Evolutionary conservation across 1,140 invertebrate species (phyloP).

Genomic region (Heliconius hermathena): DNA sequence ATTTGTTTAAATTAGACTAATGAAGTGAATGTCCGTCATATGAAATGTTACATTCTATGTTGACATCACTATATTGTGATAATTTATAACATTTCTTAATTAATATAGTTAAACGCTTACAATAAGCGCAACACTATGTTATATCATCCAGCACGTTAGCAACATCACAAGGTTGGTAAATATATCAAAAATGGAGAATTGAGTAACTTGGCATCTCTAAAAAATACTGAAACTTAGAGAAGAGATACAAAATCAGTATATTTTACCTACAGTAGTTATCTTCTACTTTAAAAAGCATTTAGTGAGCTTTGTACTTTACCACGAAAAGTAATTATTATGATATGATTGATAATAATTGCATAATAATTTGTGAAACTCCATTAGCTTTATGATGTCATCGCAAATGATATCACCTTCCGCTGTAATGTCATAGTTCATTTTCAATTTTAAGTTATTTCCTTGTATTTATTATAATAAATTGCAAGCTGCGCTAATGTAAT

Average conservation of each 20-base stretch:
- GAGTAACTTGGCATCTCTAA: too few relatives aligned
- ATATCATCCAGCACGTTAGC: too few relatives aligned
- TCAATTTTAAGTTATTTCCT: not conserved
- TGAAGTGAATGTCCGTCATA: not conserved
- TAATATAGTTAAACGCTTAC: too few relatives aligned
- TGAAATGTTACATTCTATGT: not conserved
- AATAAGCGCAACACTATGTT: too few relatives aligned
- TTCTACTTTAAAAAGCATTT: not conserved
- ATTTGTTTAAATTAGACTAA: not conserved
- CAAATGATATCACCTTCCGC: not conserved
- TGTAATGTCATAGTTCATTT: conserved; percentile 11
- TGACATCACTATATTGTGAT: too few relatives aligned
- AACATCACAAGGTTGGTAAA: too few relatives aligned
- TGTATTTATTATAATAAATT: not conserved
- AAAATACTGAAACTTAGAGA: too few relatives aligned
- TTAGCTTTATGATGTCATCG: conserved; percentile 1
- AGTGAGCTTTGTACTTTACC: not conserved
- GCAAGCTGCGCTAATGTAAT: not conserved
- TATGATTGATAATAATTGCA: not conserved
- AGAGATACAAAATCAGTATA: too few relatives aligned
- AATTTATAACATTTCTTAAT: too few relatives aligned
- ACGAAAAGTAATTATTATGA: not conserved
- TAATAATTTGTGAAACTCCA: not conserved
- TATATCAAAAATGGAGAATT: too few relatives aligned
- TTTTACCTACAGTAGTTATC: too few relatives aligned